phyloP scores from a whole-genome alignment of 2,888 invertebrate genomes.

The Pasiphila rectangulata region DNA sequence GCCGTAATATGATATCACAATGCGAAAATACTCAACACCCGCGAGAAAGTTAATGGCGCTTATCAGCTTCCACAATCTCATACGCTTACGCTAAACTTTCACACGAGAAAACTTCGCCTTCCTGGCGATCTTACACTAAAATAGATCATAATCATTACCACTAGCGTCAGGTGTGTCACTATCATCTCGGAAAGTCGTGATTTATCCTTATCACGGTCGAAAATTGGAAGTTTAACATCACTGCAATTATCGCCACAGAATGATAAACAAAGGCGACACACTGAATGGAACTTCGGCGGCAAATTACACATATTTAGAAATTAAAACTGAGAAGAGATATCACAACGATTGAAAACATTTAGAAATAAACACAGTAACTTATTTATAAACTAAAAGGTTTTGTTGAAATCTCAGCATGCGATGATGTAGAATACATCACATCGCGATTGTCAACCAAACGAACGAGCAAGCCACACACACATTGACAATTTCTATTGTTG shows the following conservation, averaged over 20 bases:
- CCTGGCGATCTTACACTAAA: constrained; percentile 43
- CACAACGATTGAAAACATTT: constrained; percentile 79
- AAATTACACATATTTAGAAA: constrained; percentile 92
- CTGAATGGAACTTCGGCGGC: constrained; percentile 95
- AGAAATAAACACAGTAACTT: constrained; percentile 76
- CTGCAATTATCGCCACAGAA: constrained; percentile 85
- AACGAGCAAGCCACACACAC: constrained; percentile 78
- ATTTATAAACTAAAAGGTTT: constrained; percentile 75
- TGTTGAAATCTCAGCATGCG: constrained; percentile 79
- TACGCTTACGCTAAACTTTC: constrained; percentile 79
- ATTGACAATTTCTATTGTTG: constrained; percentile 66
- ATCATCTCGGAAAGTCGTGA: constrained; percentile 86
- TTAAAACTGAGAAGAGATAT: constrained; percentile 73
- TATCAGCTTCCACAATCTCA: constrained; percentile 81
- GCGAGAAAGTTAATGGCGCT: constrained; percentile 83
- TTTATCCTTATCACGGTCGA: constrained; percentile 87
- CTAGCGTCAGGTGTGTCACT: constrained; percentile 89
- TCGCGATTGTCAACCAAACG: constrained; percentile 81
- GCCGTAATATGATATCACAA: constrained; percentile 82
- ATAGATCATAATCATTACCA: constrained; percentile 81
- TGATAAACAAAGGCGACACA: constrained; percentile 96
- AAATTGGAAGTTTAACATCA: constrained; percentile 89
- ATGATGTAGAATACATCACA: constrained; percentile 80
- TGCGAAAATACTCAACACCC: constrained; percentile 82
- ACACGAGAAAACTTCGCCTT: constrained; percentile 73